Evolutionary conservation across 2,888 invertebrate species (phyloP), one percentile per base, ranked within the genome.

Genomic region (Steinernema scapterisci): DNA sequence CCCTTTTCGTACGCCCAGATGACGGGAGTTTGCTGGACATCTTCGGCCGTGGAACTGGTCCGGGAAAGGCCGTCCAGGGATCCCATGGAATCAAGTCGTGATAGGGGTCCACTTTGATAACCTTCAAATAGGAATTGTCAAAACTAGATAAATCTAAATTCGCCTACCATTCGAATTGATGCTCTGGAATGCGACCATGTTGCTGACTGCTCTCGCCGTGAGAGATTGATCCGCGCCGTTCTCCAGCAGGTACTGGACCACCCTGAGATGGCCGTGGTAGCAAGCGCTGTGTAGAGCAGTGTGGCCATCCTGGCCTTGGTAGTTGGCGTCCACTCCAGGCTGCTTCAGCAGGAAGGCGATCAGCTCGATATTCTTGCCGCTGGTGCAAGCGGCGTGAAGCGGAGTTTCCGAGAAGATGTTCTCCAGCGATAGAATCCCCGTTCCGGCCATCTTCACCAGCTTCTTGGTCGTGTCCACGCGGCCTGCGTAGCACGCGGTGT

Each of bases 1-100:
- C 89, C 89, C 25, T 77, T 84, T 76, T 89, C 89, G 79, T 89
- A 89, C 0, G 89, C 89, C 89, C 89, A 89, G 83, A 89, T 88
- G 9, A 89, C 81, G 1, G 88, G 87, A 1, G 89, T 89, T 78
- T 89, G 89, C 46, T 77, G 71, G 43, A 71, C 71, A 46, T 74
- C 71, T 71, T 74, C 74, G 74, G 74, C 52, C 19, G 71, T 46
- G 51, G 51, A 51, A 21, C 70, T 27, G 9, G 74, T 74, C 23
- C 72, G 45, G 9, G 38, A 74, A 1, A 31, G 7, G 6, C 72
- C 38, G 11, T 81, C 80, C 31, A 81, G 76, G 5, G 79, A 81
- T 0, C 82, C 81, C 13, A 80, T 78, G 0, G 83, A 79, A 23
- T 84, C 84, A 11, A 82, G 76, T n/a, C 84, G 56, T 23, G 82